Conservation (phyloP, 2,797 vertebrate genomes). For the Sebastes nivosus region DNA sequence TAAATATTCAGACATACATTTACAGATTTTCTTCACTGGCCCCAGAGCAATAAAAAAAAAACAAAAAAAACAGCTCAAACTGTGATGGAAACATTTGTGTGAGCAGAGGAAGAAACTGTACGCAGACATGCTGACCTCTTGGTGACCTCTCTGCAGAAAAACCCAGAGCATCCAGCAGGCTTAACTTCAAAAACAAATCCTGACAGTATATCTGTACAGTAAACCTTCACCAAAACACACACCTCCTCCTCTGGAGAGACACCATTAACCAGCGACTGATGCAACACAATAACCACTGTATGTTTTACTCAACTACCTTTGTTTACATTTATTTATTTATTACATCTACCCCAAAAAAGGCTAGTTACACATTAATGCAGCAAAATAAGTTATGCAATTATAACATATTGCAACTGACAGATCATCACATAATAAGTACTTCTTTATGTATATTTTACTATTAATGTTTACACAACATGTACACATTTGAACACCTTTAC, state of each 20-base stretch:
- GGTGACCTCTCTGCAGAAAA: slow-evolving; percentile 70
- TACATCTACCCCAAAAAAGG: too few relatives aligned
- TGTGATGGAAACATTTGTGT: background rate
- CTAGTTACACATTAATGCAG: too few relatives aligned
- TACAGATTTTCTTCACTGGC: background rate
- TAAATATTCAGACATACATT: background rate
- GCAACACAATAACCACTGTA: too few relatives aligned
- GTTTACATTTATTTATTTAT: too few relatives aligned
- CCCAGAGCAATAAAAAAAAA: background rate
- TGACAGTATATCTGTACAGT: slow-evolving; percentile 1
- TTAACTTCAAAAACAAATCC: slow-evolving; percentile 63
- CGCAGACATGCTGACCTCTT: slow-evolving; percentile 75
- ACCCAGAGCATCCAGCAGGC: slow-evolving; percentile 25
- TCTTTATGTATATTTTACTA: too few relatives aligned
- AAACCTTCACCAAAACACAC: background rate
- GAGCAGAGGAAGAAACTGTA: background rate
- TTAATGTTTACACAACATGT: too few relatives aligned
- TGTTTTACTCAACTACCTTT: too few relatives aligned
- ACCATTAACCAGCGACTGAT: background rate
- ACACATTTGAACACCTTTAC: too few relatives aligned
- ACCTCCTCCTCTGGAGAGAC: background rate
- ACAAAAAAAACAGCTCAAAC: background rate
- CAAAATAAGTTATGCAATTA: too few relatives aligned
- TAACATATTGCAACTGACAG: too few relatives aligned
- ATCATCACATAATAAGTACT: too few relatives aligned